Conservation (phyloP, 1,140 invertebrate genomes). For the Ceratosolen fusciceps region DNA sequence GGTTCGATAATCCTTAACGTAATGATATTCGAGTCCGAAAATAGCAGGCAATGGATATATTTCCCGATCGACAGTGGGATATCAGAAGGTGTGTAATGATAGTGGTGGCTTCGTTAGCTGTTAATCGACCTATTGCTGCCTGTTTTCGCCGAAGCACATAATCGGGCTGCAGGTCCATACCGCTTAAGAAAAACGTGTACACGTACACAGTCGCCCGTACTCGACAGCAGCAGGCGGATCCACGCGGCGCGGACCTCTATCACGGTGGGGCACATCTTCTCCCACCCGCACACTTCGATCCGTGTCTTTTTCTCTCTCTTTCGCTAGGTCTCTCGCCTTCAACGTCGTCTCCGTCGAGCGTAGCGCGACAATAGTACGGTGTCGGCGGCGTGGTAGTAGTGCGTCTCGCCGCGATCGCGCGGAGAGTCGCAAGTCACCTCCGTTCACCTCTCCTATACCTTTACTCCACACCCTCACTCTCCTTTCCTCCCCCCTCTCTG, state of each 20-base stretch:
- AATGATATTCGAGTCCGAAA: neutral
- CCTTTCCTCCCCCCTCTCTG: neutral
- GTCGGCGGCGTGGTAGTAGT: constrained; percentile 43
- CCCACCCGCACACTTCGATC: constrained; percentile 56
- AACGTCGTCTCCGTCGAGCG: neutral
- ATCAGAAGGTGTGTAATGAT: neutral
- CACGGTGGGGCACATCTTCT: constrained; percentile 52
- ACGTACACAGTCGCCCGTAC: neutral
- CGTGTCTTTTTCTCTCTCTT: constrained; percentile 1
- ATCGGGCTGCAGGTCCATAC: neutral
- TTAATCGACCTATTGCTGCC: constrained; percentile 6
- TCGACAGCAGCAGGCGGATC: constrained; percentile 41
- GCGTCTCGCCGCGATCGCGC: constrained; percentile 55
- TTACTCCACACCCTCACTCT: neutral
- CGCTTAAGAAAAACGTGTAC: neutral
- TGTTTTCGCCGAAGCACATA: neutral
- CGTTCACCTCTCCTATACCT: constrained; percentile 62
- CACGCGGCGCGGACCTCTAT: constrained; percentile 50
- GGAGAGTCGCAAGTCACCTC: constrained; percentile 67
- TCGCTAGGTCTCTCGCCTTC: neutral
- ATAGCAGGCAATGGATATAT: neutral
- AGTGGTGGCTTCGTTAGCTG: neutral
- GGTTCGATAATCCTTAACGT: neutral
- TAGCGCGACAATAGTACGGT: constrained; percentile 1
- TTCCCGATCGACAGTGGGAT: too few relatives aligned